A percentile compares a stretch with the other conserved stretches of the same genome.
These are phyloP conservation scores for Nomada ruficornis DNA, from an alignment of 2,888 invertebrate genomes.

Conservation along the genomic window DNA sequence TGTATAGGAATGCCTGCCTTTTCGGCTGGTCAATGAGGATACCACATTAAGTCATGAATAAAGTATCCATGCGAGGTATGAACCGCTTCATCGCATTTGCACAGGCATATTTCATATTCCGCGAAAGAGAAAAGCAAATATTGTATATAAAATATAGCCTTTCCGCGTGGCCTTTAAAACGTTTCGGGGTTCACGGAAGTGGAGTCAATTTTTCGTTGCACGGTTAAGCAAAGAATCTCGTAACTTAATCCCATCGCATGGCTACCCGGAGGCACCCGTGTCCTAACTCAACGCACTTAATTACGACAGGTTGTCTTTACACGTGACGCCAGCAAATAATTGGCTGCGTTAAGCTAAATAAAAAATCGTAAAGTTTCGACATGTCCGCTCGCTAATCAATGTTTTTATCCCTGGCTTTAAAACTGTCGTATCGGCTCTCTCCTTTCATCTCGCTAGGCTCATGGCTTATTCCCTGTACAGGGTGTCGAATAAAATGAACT, in stretches of 20 bases:
- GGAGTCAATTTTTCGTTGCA: conserved; percentile 28
- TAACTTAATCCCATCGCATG: conserved; percentile 30
- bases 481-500: not conserved
- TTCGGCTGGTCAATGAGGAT: no score
- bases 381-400: conserved; percentile 28
- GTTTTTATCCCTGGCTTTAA: conserved; percentile 33
- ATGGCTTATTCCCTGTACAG: not conserved
- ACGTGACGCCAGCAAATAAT: conserved; percentile 36
- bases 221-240: conserved; percentile 13
- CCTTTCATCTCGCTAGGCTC: not conserved
- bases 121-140: not conserved
- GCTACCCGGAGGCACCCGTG: conserved; percentile 7
- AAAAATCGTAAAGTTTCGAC: conserved; percentile 1
- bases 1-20: no score
- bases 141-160: not conserved
- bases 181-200: conserved; percentile 5
- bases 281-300: conserved; percentile 35
- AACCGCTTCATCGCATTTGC: not conserved
- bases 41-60: not conserved
- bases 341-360: conserved; percentile 14
- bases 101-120: not conserved
- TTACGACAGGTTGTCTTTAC: conserved; percentile 15
- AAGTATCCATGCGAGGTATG: not conserved
- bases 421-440: conserved; percentile 18
- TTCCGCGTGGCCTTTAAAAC: conserved; percentile 10